A percentile compares a stretch with the other conserved stretches of the same genome.
These are phyloP conservation scores for Pteropus rufus DNA, from an alignment of 2,797 vertebrate species.

Conservation along the genomic window DNA sequence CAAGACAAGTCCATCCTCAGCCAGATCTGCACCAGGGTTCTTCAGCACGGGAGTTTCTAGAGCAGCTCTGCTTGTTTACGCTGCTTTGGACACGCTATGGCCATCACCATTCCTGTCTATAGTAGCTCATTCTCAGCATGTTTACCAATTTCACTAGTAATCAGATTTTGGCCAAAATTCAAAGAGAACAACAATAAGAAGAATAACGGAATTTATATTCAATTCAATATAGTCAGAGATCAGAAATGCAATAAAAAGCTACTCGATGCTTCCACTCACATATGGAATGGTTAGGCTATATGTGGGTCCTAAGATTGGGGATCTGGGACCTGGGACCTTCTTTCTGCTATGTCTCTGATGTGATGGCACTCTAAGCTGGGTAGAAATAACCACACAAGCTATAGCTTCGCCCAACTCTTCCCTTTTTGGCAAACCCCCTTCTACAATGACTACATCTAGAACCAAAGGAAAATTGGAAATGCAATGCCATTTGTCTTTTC, in stretches of 20 bases:
- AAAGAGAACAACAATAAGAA: not conserved
- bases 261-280: not conserved
- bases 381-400: not conserved
- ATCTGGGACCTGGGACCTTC: not conserved
- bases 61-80: not conserved
- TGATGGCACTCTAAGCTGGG: not conserved
- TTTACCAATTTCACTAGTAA: not conserved
- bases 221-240: not conserved
- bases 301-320: not conserved
- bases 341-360: not conserved
- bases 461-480: not conserved
- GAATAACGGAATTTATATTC: not conserved
- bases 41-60: not conserved
- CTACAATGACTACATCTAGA: not conserved
- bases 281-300: not conserved
- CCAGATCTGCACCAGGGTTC: not conserved
- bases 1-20: not conserved
- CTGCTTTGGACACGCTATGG: not conserved
- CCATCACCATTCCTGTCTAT: not conserved
- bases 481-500: not conserved
- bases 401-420: not conserved
- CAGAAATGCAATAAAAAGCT: conserved; percentile 3
- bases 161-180: not conserved
- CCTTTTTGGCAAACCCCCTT: not conserved
- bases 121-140: not conserved